phyloP scores from a whole-genome alignment of 1,140 invertebrate genomes.

The Gryon sp. region DNA sequence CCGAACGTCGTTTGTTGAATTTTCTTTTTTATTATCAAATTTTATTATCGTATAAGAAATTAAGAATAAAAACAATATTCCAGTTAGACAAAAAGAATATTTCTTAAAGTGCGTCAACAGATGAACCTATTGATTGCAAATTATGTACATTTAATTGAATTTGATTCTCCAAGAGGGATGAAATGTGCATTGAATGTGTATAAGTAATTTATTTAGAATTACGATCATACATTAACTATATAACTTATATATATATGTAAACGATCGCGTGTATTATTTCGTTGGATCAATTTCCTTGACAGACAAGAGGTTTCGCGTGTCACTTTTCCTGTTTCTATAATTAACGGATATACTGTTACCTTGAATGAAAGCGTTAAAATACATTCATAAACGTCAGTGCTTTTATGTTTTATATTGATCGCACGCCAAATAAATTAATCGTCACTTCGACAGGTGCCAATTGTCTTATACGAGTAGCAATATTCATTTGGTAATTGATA shows the following conservation, averaged over 20 bases:
- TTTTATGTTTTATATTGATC: too few relatives aligned
- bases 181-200: slow-evolving; percentile 3
- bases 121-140: too few relatives aligned
- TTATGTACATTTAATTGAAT: too few relatives aligned
- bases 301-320: slow-evolving; percentile 26
- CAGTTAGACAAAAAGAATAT: too few relatives aligned
- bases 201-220: too few relatives aligned
- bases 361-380: slow-evolving; percentile 40
- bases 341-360: slow-evolving; percentile 35
- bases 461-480: slow-evolving; percentile 19
- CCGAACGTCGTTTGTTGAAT: too few relatives aligned
- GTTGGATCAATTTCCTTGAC: slow-evolving; percentile 20
- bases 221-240: not conserved
- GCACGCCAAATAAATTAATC: slow-evolving; percentile 51
- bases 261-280: slow-evolving; percentile 3
- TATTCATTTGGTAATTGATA: slow-evolving; percentile 39
- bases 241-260: too few relatives aligned
- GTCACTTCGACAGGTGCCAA: slow-evolving; percentile 37
- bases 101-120: too few relatives aligned
- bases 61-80: too few relatives aligned
- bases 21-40: too few relatives aligned
- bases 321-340: slow-evolving; percentile 51
- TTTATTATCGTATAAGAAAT: too few relatives aligned
- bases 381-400: not conserved
- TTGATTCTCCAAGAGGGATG: not conserved